A percentile compares a stretch with the other conserved stretches of the same genome.
Evolutionary conservation across 2,797 vertebrate genomes (phyloP).

Genomic region (Fistularia tabacaria): DNA sequence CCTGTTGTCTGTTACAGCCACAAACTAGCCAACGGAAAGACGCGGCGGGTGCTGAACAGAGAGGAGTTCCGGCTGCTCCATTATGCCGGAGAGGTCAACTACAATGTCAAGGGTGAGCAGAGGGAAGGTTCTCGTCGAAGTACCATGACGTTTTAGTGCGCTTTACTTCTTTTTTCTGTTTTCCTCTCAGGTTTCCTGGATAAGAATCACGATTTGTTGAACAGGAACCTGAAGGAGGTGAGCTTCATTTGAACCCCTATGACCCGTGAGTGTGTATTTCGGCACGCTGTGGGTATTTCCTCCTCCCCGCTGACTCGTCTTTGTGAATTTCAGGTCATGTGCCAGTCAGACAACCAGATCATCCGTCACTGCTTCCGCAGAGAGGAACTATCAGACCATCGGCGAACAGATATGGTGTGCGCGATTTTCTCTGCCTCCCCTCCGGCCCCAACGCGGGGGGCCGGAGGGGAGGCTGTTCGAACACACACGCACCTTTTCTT

Average conservation of each 20-base stretch:
- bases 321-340: slow-evolving; percentile 82
- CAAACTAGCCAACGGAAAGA: slow-evolving; percentile 93
- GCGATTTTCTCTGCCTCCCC: not conserved
- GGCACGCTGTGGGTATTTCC: not conserved
- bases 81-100: slow-evolving; percentile 97
- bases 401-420: slow-evolving; percentile 89
- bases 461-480: no score
- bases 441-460: no score
- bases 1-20: slow-evolving; percentile 75
- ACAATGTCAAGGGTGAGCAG: slow-evolving; percentile 84
- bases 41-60: slow-evolving; percentile 85
- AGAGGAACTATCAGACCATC: slow-evolving; percentile 90
- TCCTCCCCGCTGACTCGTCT: slow-evolving; percentile 31
- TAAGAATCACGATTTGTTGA: slow-evolving; percentile 95
- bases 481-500: no score
- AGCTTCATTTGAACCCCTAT: slow-evolving; percentile 32
- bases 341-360: slow-evolving; percentile 88
- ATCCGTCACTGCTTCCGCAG: slow-evolving; percentile 87
- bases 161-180: slow-evolving; percentile 1
- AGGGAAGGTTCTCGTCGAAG: not conserved
- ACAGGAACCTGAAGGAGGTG: slow-evolving; percentile 96
- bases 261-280: not conserved
- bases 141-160: no score
- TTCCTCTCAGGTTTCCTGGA: slow-evolving; percentile 85
- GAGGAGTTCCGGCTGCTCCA: slow-evolving; percentile 93